These are phyloP conservation scores for Caranx ignobilis DNA, from an alignment of 2,113 vertebrate genomes.

Conservation along the genomic window DNA sequence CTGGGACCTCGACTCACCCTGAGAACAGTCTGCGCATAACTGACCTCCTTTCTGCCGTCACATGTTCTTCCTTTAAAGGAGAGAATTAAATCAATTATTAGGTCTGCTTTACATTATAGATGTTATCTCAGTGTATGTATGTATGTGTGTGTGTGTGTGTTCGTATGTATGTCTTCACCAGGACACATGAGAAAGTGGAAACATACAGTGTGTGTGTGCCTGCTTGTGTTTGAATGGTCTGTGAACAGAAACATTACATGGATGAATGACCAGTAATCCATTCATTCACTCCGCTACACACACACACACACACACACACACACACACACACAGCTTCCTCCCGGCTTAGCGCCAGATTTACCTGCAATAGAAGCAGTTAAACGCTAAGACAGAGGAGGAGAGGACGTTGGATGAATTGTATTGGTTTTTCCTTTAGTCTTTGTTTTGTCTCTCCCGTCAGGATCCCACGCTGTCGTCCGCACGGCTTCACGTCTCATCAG, in stretches of 20 bases:
- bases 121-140: background rate
- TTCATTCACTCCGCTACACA: conserved; percentile 12
- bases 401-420: background rate
- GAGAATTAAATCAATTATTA: background rate
- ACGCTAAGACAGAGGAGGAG: background rate
- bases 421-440: background rate
- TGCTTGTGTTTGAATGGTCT: conserved; percentile 12
- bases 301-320: conserved; percentile 25
- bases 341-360: conserved; percentile 51
- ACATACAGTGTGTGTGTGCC: conserved; percentile 2
- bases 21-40: background rate
- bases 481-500: background rate
- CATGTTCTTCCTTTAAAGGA: background rate
- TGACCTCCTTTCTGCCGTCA: background rate
- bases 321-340: conserved; percentile 17
- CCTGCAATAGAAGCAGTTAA: conserved; percentile 4
- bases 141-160: background rate
- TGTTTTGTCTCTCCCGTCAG: background rate
- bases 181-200: background rate
- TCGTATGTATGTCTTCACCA: background rate
- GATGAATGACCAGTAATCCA: conserved; percentile 52
- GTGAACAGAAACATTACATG: conserved; percentile 28
- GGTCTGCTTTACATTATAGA: background rate
- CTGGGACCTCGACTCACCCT: background rate
- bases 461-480: background rate